These are phyloP conservation scores for Mormoops blainvillei DNA, from an alignment of 2,113 vertebrate genomes.

Conservation along the genomic window DNA sequence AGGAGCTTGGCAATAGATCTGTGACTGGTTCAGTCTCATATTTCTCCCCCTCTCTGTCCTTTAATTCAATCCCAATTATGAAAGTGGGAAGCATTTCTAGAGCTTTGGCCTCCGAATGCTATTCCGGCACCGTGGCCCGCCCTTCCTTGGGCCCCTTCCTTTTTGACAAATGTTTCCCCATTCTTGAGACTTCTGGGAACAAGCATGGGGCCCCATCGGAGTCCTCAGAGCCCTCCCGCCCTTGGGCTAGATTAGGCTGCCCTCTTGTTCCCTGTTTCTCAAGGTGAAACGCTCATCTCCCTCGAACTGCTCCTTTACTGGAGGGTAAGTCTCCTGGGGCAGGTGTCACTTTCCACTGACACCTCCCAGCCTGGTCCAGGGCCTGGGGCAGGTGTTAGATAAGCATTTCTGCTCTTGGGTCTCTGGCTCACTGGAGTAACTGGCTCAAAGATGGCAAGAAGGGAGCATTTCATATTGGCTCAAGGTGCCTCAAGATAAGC, in stretches of 20 bases:
- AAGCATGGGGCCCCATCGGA: neutral
- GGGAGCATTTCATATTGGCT: neutral
- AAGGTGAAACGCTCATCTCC: neutral
- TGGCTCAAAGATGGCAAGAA: neutral
- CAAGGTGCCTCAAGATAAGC: neutral
- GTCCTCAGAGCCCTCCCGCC: neutral
- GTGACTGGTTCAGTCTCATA: neutral
- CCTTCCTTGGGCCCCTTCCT: neutral
- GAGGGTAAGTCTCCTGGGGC: neutral
- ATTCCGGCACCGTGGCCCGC: neutral
- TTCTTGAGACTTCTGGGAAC: neutral
- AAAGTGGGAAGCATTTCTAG: slow-evolving; percentile 18
- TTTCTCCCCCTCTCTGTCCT: slow-evolving; percentile 37
- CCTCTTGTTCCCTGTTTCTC: neutral
- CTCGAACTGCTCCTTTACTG: neutral
- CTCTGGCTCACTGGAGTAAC: neutral
- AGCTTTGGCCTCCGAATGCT: neutral
- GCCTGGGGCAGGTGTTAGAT: neutral
- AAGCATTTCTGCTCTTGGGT: neutral
- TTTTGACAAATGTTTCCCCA: neutral
- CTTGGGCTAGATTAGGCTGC: neutral
- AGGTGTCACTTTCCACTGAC: neutral
- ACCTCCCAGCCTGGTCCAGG: neutral
- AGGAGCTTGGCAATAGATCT: slow-evolving; percentile 55
- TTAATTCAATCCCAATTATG: slow-evolving; percentile 42